Conservation (phyloP, 2,113 vertebrate species). For the Megaceryle torquata region DNA sequence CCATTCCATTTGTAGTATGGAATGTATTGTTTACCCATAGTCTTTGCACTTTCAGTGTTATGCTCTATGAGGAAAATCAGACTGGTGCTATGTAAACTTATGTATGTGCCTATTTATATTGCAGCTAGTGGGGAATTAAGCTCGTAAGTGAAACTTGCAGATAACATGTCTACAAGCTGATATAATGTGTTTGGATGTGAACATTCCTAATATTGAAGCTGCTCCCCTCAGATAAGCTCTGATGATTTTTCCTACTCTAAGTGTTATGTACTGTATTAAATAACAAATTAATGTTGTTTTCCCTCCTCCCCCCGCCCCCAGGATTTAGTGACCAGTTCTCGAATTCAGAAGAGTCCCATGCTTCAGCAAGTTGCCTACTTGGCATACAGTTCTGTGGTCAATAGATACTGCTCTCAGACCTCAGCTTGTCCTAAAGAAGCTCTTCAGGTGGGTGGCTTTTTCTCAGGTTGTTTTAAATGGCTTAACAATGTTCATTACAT, state of each 20-base stretch:
- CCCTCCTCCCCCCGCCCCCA: not conserved
- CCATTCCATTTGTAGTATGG: not conserved
- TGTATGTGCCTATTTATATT: not conserved
- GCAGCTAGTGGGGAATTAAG: not conserved
- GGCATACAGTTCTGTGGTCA: conserved; percentile 80
- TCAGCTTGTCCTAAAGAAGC: conserved; percentile 69
- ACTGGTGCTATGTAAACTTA: not conserved
- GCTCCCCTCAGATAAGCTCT: not conserved
- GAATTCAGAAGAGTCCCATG: conserved; percentile 52
- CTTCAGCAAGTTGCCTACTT: conserved; percentile 76
- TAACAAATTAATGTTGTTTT: not conserved
- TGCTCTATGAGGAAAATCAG: not conserved
- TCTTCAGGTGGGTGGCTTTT: conserved; percentile 75
- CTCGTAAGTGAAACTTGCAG: not conserved
- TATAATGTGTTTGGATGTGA: not conserved
- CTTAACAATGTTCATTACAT: not conserved
- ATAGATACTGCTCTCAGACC: conserved; percentile 73
- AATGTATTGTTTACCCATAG: not conserved
- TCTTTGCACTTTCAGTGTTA: not conserved
- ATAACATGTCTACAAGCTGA: not conserved
- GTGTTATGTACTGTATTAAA: not conserved
- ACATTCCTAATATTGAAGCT: not conserved
- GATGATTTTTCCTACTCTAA: not conserved
- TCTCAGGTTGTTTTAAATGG: not conserved
- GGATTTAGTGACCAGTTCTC: conserved; percentile 76